Evolutionary conservation across 2,113 vertebrate genomes (phyloP), one percentile per base, ranked within the genome.

Genomic region (Cyphotilapia sp.): DNA sequence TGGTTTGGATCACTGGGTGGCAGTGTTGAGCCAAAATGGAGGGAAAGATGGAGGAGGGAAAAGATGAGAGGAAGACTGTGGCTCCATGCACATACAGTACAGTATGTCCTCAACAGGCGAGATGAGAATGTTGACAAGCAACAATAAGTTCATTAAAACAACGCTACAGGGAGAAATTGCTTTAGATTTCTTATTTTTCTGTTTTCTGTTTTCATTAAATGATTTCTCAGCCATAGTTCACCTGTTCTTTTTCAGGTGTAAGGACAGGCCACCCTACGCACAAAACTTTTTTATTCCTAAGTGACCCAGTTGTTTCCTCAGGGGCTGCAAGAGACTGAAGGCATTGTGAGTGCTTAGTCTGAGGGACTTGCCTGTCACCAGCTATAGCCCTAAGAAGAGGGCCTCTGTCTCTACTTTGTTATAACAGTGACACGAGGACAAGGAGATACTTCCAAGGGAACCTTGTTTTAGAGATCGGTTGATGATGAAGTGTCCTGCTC

Each of bases 11-110:
- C 96, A 95, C 97, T 95, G 88, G 96, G 96, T 93, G 96, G 95
- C 93, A 95, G 94, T 96, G 89, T 96, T 96, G 95, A 96, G 96
- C 96, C 94, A 95, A 90, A 88, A 22, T 92, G 66, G n/a, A 78
- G 27, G 24, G 24, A 13, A 76, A 38, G 74, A 10, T 14, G 47
- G 33, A 40, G 27, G 66, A 7, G 31, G 40, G 56, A 53, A 27
- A 38, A 56, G 33, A 7, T 29, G 71, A 33, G 80, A 29, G 51
- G 61, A 80, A 45, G 61, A 80, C 53, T 85, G 38, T 53, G 53
- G 42, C 47, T 84, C 80, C 5, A 51, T 38, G 57, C 80, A 56
- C 40, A 53, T 11, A 53, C 63, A 88, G 89, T 69, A 80, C 61
- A 84, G 85, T 80, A 35, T 56, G 69, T 88, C 24, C 80, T 47